Evolutionary conservation across 2,888 invertebrate genomes (phyloP), one percentile per base, ranked within the genome.

Genomic region (Apodemia hepburni): DNA sequence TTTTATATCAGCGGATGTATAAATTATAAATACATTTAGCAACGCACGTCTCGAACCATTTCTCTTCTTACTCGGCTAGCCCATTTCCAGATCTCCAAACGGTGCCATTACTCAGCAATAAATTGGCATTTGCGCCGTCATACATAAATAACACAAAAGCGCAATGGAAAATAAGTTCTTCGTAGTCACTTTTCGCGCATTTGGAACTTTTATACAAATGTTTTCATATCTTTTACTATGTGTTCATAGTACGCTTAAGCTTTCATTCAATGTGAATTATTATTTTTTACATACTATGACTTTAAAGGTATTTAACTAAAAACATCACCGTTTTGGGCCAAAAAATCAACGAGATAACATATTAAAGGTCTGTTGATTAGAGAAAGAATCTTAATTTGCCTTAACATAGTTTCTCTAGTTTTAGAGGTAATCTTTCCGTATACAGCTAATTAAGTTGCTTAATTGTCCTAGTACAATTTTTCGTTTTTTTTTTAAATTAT

Each of bases 51-150:
- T 84, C 78, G 74, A 82, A 82, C 87, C 87, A 87, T 89, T 89
- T 87, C 89, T 87, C 88, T 88, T 85, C 85, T 84, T 84, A 82
- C 84, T 85, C 87, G 85, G 82, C 86, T 88, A 82, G 87, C 84
- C 87, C 88, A 87, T 88, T 90, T 87, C 85, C 87, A 89, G 88
- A 89, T 90, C 86, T 89, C 85, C 83, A 86, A 90, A 88, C 85
- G 85, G 84, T 82, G 79, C 87, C 85, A 90, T 91, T 90, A 91
- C 88, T 90, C 90, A 89, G 88, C 89, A 85, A 90, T 90, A 91
- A 90, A 90, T 90, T 90, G 90, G 90, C 86, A 87, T 90, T 90
- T 88, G 85, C 83, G 86, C 84, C 85, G 87, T 85, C 89, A 89
- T 91, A 90, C 89, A 91, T 91, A 91, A 89, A 91, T 90, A 88